Percentiles rank a stretch among this genome's conserved stretches.
Evolutionary conservation across 2,113 vertebrate species (phyloP).

Genomic region (Leucosticte australis): DNA sequence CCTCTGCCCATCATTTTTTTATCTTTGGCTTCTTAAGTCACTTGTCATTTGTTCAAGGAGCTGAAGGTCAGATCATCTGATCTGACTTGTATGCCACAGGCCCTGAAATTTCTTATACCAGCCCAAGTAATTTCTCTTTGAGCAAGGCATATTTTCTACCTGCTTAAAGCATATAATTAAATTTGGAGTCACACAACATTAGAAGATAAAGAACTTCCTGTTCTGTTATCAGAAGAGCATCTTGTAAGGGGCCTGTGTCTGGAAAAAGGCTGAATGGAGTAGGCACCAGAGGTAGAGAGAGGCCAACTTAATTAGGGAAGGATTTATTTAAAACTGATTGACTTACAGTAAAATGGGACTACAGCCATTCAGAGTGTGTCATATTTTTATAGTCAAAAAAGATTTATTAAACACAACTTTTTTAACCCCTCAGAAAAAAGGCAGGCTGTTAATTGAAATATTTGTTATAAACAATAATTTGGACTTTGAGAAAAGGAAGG

Average conservation of each 20-base stretch:
- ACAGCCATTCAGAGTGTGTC: neutral
- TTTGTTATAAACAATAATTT: neutral
- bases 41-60: neutral
- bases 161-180: slow-evolving; percentile 11
- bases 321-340: neutral
- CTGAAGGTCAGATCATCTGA: neutral
- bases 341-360: neutral
- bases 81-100: neutral
- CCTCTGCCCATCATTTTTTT: neutral
- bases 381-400: neutral
- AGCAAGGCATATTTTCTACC: neutral
- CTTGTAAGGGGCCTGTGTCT: neutral
- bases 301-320: neutral
- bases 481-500: neutral
- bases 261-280: neutral
- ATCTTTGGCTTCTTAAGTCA: neutral
- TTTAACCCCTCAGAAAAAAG: neutral
- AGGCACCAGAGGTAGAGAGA: neutral
- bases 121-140: slow-evolving; percentile 24
- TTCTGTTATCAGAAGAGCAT: neutral
- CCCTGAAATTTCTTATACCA: slow-evolving; percentile 13
- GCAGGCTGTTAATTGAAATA: neutral
- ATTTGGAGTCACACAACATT: neutral
- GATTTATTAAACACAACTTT: neutral
- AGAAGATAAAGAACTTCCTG: slow-evolving; percentile 47